Base-by-base conservation (phyloP, 1,140 invertebrate species). In the Polyergus mexicanus region DNA sequence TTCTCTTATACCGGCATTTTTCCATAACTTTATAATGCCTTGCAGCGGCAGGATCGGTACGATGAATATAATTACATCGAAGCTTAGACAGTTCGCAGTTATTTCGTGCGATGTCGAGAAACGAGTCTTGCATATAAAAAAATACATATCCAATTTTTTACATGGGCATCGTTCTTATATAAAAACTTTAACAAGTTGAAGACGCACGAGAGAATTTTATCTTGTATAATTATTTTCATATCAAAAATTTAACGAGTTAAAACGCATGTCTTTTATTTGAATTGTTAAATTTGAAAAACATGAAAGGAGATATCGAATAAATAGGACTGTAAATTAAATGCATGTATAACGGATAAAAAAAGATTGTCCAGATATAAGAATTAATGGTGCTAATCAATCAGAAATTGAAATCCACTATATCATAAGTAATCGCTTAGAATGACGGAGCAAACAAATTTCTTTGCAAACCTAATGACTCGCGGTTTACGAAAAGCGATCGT, bases 11-110 rank as follows among this genome's bases (percentile, higher is more conserved):
- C 58, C 3, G 25, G 25, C 35, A 69, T 85, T 87, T 87, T 88
- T 66, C 72, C 25, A 60, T 44, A 51, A 65, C 78, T 83, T 84
- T 88, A 77, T 88, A 75, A 87, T 88, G 66, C 72, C 35, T n/a
- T 5, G 28, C 41, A 62, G 54, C 56, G 65, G 54, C 25, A 85
- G 74, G 47, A 47, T 71, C 85, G 28, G 68, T 63, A 35, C 25
- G 78, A 74, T 74, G 68, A 74, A 83, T 83, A 83, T 83, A 74
- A 83, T 74, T 83, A 68, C 58, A 44, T 65, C 6, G 22, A 80
- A 80, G 77, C 72, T 83, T 28, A 68, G 77, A 80, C 77, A 83
- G 78, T 83, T 74, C 7, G 78, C 68, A 60, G 68, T 83, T 83
- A 83, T 83, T 83, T 81, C 38, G 60, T 56, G 68, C 28, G 38